These are phyloP conservation scores for Helarctos malayanus DNA, from an alignment of 2,797 vertebrate species.

Conservation along the genomic window DNA sequence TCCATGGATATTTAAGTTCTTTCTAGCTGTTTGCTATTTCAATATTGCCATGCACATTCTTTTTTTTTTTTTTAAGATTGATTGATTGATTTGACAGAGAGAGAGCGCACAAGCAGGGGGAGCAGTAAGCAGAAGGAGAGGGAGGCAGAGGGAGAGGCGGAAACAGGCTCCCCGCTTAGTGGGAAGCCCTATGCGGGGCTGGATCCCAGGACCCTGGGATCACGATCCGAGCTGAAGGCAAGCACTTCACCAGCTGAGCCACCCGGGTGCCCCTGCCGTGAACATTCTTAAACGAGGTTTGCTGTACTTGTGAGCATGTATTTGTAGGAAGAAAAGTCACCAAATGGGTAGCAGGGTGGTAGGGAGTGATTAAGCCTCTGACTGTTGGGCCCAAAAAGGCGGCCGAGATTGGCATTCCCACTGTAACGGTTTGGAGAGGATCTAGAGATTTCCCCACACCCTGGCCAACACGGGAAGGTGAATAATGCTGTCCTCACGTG, in stretches of 20 bases:
- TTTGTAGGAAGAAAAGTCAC: constrained; percentile 32
- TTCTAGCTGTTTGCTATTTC: constrained; percentile 25
- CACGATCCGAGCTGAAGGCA: background rate
- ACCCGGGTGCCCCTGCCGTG: background rate
- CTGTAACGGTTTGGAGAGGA: background rate
- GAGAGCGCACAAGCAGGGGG: background rate
- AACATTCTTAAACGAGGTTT: background rate
- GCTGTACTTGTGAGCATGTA: background rate
- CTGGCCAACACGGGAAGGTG: background rate
- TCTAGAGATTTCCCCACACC: background rate
- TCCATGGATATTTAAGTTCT: background rate
- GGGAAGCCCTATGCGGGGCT: background rate
- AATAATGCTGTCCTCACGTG: background rate
- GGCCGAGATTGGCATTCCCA: background rate
- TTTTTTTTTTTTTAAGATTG: background rate
- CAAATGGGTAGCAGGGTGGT: background rate
- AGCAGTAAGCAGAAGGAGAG: no score
- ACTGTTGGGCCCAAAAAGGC: background rate
- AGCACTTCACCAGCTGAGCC: background rate
- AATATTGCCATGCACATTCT: background rate
- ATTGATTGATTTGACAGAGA: background rate
- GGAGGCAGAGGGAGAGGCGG: background rate
- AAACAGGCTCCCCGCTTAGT: background rate
- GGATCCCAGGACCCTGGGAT: background rate
- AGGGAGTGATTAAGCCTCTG: background rate